phyloP scores from a whole-genome alignment of 2,797 vertebrate genomes.

The Sphenopsis melanotis region DNA sequence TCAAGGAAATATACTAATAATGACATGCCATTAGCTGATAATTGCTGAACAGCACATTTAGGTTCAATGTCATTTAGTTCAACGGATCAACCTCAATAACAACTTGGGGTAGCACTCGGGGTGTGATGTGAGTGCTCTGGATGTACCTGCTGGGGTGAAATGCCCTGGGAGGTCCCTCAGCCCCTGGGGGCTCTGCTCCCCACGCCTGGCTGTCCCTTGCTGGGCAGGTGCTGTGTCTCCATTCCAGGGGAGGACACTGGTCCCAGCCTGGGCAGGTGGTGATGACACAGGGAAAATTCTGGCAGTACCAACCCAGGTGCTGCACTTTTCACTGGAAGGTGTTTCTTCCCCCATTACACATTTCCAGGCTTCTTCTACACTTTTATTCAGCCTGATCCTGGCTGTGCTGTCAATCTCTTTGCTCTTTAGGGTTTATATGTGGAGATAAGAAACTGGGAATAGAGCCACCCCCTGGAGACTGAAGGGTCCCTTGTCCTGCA shows the following conservation, averaged over 20 bases:
- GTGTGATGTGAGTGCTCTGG: neutral
- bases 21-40: neutral
- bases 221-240: neutral
- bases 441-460: neutral
- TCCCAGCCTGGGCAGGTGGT: neutral
- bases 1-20: neutral
- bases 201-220: neutral
- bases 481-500: neutral
- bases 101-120: neutral
- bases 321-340: neutral
- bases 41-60: neutral
- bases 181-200: fast-evolving
- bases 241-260: neutral
- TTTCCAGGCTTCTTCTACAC: neutral
- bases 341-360: neutral
- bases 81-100: neutral
- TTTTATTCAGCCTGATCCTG: neutral
- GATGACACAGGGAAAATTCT: fast-evolving
- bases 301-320: neutral
- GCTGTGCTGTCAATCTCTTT: neutral
- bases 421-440: neutral
- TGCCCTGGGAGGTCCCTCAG: neutral
- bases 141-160: neutral
- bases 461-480: neutral
- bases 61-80: neutral